Percentiles rank a stretch among this genome's conserved stretches.
These are phyloP conservation scores for Schizopygopsis malacanthus DNA, from an alignment of 2,797 vertebrate species.

Conservation along the genomic window DNA sequence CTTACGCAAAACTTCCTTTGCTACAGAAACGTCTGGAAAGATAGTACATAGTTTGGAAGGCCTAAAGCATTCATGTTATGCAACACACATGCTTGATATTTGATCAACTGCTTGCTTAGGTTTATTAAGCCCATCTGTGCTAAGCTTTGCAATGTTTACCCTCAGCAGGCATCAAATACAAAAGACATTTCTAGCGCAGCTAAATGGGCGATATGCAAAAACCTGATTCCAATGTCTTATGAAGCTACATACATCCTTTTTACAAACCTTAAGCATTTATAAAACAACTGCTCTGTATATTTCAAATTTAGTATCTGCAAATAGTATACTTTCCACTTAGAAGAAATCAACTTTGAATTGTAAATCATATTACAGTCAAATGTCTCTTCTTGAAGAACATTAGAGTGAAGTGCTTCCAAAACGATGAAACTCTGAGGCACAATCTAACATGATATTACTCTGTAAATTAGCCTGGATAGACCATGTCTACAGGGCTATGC, in stretches of 20 bases:
- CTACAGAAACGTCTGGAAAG: neutral
- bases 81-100: slow-evolving; percentile 18
- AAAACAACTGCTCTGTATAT: neutral
- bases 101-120: slow-evolving; percentile 18
- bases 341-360: neutral
- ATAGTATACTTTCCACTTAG: neutral
- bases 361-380: neutral
- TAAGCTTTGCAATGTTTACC: neutral
- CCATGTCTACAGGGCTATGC: neutral
- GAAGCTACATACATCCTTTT: neutral
- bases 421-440: neutral
- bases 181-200: neutral
- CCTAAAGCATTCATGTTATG: neutral
- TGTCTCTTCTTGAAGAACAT: neutral
- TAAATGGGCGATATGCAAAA: neutral
- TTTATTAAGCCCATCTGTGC: slow-evolving; percentile 31
- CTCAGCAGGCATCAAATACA: neutral
- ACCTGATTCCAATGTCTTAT: neutral
- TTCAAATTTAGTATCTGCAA: neutral
- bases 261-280: neutral
- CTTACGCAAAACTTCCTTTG: neutral
- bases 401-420: neutral
- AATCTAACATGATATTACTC: neutral
- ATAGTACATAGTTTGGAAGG: neutral
- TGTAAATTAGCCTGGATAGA: neutral